Evolutionary conservation across 2,797 vertebrate species (phyloP).

Genomic region (Lithobates sylvaticus): DNA sequence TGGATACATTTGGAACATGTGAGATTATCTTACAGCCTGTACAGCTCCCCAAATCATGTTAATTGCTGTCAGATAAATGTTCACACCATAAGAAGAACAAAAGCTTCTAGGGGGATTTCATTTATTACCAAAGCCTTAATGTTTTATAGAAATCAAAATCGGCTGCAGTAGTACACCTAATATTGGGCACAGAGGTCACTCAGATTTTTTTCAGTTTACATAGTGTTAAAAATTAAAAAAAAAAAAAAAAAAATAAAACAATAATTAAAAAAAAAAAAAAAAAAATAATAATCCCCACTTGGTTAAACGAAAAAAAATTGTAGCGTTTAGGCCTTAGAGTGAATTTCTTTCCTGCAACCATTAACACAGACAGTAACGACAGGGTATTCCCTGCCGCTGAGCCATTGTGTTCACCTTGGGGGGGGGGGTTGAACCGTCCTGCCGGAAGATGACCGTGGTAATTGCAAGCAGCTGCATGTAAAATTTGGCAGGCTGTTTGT

Average conservation of each 20-base stretch:
- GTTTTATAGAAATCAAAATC: slow-evolving; percentile 5
- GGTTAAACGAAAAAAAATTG: too few relatives aligned
- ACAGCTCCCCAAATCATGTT: slow-evolving; percentile 28
- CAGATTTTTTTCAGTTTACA: background rate
- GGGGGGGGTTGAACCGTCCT: too few relatives aligned
- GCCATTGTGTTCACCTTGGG: too few relatives aligned
- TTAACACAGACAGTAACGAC: too few relatives aligned
- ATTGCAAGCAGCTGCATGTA: too few relatives aligned
- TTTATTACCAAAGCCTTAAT: slow-evolving; percentile 14
- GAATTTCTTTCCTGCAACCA: too few relatives aligned
- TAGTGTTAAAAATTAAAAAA: background rate
- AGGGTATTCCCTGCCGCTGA: too few relatives aligned
- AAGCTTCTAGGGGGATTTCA: slow-evolving; percentile 26
- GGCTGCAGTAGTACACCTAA: background rate
- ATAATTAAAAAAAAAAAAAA: too few relatives aligned
- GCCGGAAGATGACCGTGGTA: too few relatives aligned
- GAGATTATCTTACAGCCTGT: slow-evolving; percentile 37
- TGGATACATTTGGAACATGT: slow-evolving; percentile 46
- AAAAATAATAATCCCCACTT: too few relatives aligned
- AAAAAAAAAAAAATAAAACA: background rate
- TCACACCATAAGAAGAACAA: slow-evolving; percentile 17
- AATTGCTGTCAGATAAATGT: slow-evolving; percentile 47
- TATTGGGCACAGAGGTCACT: background rate
- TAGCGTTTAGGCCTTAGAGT: too few relatives aligned
- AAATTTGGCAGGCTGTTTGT: too few relatives aligned